Conservation (phyloP, 2,888 invertebrate species). For the Ecdyonurus torrentis region DNA sequence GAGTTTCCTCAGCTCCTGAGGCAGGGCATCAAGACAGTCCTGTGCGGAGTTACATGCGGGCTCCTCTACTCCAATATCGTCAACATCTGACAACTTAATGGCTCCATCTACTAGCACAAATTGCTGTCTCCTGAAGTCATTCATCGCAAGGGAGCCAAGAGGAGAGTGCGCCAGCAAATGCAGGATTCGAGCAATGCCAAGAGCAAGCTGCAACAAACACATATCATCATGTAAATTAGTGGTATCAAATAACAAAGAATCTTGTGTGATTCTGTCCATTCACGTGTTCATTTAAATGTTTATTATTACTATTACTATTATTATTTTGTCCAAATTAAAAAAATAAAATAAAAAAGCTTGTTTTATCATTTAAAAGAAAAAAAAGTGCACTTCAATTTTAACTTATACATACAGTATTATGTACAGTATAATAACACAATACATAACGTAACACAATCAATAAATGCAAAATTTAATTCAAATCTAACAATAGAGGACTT, state of each 20-base stretch:
- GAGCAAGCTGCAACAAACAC: constrained; percentile 18
- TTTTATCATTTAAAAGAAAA: too few species aligned
- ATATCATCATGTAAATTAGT: too few species aligned
- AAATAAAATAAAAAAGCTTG: too few species aligned
- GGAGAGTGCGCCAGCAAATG: constrained; percentile 24
- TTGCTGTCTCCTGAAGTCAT: constrained; percentile 31
- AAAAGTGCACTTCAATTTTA: too few species aligned
- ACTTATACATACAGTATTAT: too few species aligned
- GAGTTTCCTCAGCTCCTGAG: constrained; percentile 3
- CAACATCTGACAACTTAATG: constrained; percentile 29
- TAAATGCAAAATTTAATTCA: too few species aligned
- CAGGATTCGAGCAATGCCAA: constrained; percentile 22
- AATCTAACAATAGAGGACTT: too few species aligned
- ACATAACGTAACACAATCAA: too few species aligned
- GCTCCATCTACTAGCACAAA: constrained; percentile 28
- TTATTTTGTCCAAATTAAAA: too few species aligned
- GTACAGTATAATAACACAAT: too few species aligned
- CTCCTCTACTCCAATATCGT: constrained; percentile 26
- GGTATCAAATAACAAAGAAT: too few species aligned
- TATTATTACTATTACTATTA: not conserved
- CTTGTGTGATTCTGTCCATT: too few species aligned
- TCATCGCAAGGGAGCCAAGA: constrained; percentile 27
- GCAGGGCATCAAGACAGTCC: constrained; percentile 3
- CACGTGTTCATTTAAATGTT: not conserved
- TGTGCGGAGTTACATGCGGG: constrained; percentile 9